Conservation (phyloP, 2,888 invertebrate genomes). For the Ernsta delagoae region DNA sequence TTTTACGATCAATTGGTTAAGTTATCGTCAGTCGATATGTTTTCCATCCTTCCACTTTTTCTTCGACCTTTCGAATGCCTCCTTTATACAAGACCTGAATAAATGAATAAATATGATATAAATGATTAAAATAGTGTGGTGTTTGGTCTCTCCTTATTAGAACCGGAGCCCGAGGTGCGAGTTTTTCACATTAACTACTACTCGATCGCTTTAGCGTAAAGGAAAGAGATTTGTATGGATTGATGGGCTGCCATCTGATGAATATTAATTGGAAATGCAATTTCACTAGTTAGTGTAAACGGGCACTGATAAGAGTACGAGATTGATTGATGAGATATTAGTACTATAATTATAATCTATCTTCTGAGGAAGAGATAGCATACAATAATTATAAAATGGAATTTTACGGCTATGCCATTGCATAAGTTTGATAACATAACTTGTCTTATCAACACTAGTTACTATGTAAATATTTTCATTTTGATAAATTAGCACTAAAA, state of each 20-base stretch:
- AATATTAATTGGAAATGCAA: no score
- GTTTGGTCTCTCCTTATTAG: no score
- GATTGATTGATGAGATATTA: neutral
- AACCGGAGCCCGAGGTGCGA: no score
- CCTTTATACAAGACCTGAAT: slow-evolving; percentile 89
- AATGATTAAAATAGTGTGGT: no score
- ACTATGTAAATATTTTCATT: neutral
- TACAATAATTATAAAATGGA: neutral
- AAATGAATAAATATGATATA: slow-evolving; percentile 12
- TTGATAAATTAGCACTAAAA: neutral
- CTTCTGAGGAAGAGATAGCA: neutral
- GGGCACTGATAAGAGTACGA: neutral
- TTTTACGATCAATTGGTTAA: neutral
- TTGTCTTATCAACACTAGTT: neutral
- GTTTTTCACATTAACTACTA: no score
- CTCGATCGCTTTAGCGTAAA: no score
- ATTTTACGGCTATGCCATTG: slow-evolving; percentile 1
- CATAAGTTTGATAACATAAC: neutral
- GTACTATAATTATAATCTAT: neutral
- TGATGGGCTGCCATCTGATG: no score
- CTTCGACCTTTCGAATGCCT: slow-evolving; percentile 90
- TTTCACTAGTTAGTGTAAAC: neutral
- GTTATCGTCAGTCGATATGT: slow-evolving; percentile 63
- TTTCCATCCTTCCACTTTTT: slow-evolving; percentile 76
- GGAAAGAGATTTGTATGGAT: no score